Conservation (phyloP, 2,797 vertebrate species). For the Myripristis murdjan region DNA sequence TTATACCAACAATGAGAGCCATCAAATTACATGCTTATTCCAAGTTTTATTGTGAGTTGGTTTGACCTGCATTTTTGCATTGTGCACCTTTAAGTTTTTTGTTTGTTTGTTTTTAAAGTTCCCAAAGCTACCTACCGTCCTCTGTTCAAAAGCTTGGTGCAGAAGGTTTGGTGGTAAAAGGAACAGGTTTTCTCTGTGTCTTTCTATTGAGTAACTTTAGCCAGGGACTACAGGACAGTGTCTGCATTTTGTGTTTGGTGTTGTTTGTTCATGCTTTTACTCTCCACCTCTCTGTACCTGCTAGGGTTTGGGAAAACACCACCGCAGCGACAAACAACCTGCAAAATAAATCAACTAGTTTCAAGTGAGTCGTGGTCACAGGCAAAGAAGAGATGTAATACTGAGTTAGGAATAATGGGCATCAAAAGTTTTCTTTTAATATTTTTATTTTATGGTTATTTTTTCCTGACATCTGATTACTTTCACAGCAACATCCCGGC, state of each 20-base stretch:
- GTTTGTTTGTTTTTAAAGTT: not conserved
- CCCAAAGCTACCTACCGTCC: too few species aligned
- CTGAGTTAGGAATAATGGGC: not conserved
- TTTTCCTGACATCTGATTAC: constrained; percentile 8
- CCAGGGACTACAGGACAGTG: not conserved
- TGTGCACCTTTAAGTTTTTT: not conserved
- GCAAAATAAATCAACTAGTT: constrained; percentile 39
- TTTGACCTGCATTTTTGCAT: too few species aligned
- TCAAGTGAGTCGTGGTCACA: constrained; percentile 57
- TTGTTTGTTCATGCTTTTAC: constrained; percentile 4
- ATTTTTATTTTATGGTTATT: not conserved
- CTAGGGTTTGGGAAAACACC: constrained; percentile 56
- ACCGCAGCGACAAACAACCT: constrained; percentile 34
- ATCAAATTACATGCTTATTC: too few species aligned
- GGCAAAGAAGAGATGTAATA: not conserved
- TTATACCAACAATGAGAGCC: too few species aligned
- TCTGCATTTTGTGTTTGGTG: constrained; percentile 1
- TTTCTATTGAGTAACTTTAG: not conserved
- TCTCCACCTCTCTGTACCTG: constrained; percentile 9
- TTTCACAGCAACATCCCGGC: constrained; percentile 37
- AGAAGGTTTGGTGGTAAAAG: too few species aligned
- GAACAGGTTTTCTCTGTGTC: not conserved
- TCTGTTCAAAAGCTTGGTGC: too few species aligned
- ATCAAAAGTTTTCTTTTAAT: not conserved
- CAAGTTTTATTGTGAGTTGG: too few species aligned